Base-by-base conservation (phyloP, 23 tunicate species). In the Phallusia fumigata region DNA sequence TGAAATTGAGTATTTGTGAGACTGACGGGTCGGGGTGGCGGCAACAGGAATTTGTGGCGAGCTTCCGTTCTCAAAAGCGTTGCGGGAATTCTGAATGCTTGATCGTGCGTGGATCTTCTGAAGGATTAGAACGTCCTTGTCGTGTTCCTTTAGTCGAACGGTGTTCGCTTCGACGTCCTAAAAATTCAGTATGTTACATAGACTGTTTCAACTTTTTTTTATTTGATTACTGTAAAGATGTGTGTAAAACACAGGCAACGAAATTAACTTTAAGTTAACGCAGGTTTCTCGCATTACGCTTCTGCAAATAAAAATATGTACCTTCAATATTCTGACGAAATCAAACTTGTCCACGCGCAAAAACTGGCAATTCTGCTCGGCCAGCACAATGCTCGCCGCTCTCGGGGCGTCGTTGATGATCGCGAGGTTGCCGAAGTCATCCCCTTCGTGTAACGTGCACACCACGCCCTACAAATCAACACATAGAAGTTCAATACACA, bases 121-220 rank as follows among this genome's bases (percentile, higher is more conserved):
- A 28, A 94, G 65, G 58, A 94, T 83, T 76, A 94, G 53, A 50
- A 94, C 98, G 47, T 87, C 91, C 50, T 89, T 64, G 0, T 80
- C 91, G 80, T 94, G 91, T 65, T 94, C 98, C 81, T 94, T 94
- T 52, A 94, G 65, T 44, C 91, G 79, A 16, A 89, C 91, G 28
- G 98, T 94, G 50, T 94, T 94, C 5, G 94, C 94, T 89, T 94
- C 98, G 50, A 89, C 95, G 86, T 94, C 98, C 98, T 94, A 65
- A 33, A 85, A 73, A 65, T 51, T 15, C 18, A 51, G 58, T 18
- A 51, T 18, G 18, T 51, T 51, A 51, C 18, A 18, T 18, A 18
- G 18, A 51, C 15, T 51, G 58, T 51, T 51, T 51, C 18, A 18
- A 18, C 58, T n/a, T n/a, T n/a, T n/a, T n/a, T n/a, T n/a, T n/a